Conservation (phyloP, 2,113 vertebrate genomes). For the Aegithalos caudatus region DNA sequence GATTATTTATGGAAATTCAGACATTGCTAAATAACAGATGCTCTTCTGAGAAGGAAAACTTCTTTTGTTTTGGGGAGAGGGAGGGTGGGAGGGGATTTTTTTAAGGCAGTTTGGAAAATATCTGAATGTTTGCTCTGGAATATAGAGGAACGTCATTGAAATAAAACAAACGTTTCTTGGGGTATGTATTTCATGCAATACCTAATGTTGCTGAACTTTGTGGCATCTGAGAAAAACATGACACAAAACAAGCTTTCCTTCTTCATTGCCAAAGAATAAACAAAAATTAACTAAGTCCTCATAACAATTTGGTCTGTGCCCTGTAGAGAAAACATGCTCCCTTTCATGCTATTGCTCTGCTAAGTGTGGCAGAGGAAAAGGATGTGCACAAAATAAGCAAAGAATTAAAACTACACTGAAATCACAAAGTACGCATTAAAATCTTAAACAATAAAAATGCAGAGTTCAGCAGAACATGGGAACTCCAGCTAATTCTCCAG, state of each 20-base stretch:
- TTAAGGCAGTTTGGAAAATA: slow-evolving; percentile 10
- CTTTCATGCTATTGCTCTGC: background rate
- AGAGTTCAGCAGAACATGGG: background rate
- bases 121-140: slow-evolving; percentile 7
- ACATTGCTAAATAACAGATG: slow-evolving; percentile 72
- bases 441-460: background rate
- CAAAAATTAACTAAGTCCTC: background rate
- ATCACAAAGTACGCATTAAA: background rate
- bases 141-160: background rate
- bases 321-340: background rate
- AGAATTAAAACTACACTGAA: background rate
- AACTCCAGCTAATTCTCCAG: background rate
- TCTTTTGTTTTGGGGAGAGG: background rate
- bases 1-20: slow-evolving; percentile 73
- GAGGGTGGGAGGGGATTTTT: background rate
- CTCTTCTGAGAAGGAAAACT: slow-evolving; percentile 40
- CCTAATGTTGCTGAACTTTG: background rate
- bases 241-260: background rate
- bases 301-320: background rate
- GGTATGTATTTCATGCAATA: background rate
- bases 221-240: background rate
- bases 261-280: background rate
- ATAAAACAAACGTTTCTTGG: background rate
- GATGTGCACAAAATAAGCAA: background rate
- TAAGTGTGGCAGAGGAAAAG: background rate